Evolutionary conservation across 2,888 invertebrate species (phyloP).

Genomic region (Polietes domitor): DNA sequence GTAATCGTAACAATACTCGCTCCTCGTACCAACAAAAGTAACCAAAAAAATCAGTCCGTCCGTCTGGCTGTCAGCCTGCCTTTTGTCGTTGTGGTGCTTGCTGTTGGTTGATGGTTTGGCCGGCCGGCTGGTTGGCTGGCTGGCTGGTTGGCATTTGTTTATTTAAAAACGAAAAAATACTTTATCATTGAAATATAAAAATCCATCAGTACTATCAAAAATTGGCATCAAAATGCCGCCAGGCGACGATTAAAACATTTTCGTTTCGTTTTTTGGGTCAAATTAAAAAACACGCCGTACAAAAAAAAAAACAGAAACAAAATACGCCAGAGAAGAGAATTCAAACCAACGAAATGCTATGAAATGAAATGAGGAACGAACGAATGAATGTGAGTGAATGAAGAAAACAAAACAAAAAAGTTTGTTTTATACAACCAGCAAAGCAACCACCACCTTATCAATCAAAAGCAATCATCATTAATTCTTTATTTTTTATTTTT

Average conservation of each 20-base stretch:
- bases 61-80: constrained; percentile 9
- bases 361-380: constrained; percentile 44
- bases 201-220: constrained; percentile 76
- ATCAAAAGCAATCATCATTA: constrained; percentile 65
- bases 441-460: constrained; percentile 49
- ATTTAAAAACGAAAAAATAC: constrained; percentile 50
- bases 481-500: constrained; percentile 35
- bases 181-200: constrained; percentile 76
- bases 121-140: constrained; percentile 19
- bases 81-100: neutral
- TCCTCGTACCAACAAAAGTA: constrained; percentile 39
- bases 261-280: constrained; percentile 69
- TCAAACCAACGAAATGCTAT: constrained; percentile 49
- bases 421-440: neutral
- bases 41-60: constrained; percentile 15
- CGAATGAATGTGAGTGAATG: constrained; percentile 3
- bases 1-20: constrained; percentile 31
- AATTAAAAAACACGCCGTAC: constrained; percentile 65
- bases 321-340: constrained; percentile 48
- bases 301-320: constrained; percentile 46
- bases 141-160: constrained; percentile 31
- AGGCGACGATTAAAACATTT: constrained; percentile 71
- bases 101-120: constrained; percentile 23
- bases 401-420: constrained; percentile 6
- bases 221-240: constrained; percentile 74